Evolutionary conservation across 2,888 invertebrate genomes (phyloP).

Genomic region (Teleogryllus oceanicus): DNA sequence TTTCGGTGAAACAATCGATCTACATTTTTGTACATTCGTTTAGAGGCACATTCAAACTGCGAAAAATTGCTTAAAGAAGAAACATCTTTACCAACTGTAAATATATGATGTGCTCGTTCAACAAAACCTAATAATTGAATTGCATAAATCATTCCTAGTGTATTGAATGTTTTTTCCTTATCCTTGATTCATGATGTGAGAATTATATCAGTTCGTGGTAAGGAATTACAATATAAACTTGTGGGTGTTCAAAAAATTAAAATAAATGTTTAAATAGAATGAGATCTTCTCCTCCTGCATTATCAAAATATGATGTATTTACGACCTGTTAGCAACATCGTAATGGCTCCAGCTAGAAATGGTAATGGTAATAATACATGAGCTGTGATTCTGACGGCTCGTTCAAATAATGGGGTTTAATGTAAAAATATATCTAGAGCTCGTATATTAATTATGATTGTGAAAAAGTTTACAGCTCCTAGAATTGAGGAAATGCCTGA

Average conservation of each 20-base stretch:
- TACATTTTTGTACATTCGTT: no score
- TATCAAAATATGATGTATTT: slow-evolving; percentile 78
- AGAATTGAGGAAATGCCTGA: slow-evolving; percentile 70
- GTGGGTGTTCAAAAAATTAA: slow-evolving; percentile 70
- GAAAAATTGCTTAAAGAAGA: no score
- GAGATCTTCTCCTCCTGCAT: slow-evolving; percentile 74
- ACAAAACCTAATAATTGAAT: slow-evolving; percentile 77
- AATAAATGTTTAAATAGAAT: slow-evolving; percentile 58
- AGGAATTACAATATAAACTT: slow-evolving; percentile 79
- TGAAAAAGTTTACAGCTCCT: slow-evolving; percentile 72
- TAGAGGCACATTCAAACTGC: no score
- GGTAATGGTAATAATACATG: slow-evolving; percentile 66
- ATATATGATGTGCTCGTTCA: slow-evolving; percentile 80
- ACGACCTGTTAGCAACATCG: slow-evolving; percentile 73
- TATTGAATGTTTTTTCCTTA: slow-evolving; percentile 72
- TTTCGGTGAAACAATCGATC: no score
- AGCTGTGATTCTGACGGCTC: slow-evolving; percentile 66
- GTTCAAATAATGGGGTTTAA: slow-evolving; percentile 51
- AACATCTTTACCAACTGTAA: slow-evolving; percentile 58
- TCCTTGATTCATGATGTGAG: slow-evolving; percentile 72
- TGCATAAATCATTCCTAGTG: slow-evolving; percentile 77
- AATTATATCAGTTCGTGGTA: slow-evolving; percentile 80
- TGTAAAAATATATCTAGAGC: slow-evolving; percentile 40
- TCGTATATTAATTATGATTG: slow-evolving; percentile 71
- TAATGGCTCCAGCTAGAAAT: slow-evolving; percentile 75